Base-by-base conservation (phyloP, 2,888 invertebrate species). In the Drosophila testacea region DNA sequence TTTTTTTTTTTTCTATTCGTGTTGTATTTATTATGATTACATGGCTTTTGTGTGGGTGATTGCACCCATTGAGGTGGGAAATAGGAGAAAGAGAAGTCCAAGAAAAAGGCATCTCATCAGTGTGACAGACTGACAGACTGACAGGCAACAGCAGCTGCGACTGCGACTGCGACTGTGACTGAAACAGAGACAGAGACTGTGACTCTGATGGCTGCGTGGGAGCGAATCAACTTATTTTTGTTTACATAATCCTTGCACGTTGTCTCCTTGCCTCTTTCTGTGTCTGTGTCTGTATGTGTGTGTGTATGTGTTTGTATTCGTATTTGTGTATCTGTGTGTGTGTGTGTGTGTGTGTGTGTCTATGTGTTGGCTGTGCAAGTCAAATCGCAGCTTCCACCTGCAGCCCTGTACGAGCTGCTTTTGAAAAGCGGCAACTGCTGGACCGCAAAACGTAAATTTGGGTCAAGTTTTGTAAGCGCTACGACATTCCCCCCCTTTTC, bases 181-280 rank as follows among this genome's bases (percentile, higher is more conserved):
- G 22, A 22, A 22, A 22, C 22, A 22, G 55, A 41, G 32, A 38
- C 47, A 62, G 62, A 28, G 36, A 46, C 36, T 60, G 46, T 22
- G n/a, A 42, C 38, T 52, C 55, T 52, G 60, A 38, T 50, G 16
- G 55, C 72, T 61, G 69, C 48, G 61, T 65, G 67, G 52, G 16
- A 79, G 79, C 61, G 68, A 73, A 71, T 73, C 79, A 87, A 83
- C 78, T 74, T 81, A 82, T 82, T 81, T 84, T 89, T 86, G 85
- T 86, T 86, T 86, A 86, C 85, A 86, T 86, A 86, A 86, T 89
- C 89, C 88, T 80, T 82, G 68, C 82, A 85, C 88, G 76, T 81
- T 84, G 88, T 81, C 75, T 88, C 46, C 47, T 46, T 67, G 67
- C 42, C 32, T 47, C 6, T 47, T 16, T 34, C 32, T 62, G 4